phyloP scores from a whole-genome alignment of 1,140 invertebrate species.

The Euwallacea fornicatus region DNA sequence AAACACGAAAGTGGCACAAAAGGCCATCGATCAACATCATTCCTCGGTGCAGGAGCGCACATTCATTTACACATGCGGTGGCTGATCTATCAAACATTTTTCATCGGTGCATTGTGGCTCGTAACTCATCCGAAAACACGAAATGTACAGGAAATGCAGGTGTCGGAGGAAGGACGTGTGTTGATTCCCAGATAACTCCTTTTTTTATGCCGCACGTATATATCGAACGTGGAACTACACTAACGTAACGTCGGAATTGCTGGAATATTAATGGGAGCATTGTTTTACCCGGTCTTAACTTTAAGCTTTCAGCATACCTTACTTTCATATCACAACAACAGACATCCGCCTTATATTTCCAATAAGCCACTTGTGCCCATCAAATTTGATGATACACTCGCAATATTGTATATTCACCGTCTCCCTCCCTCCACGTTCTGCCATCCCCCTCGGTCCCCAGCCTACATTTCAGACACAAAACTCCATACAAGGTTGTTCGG shows the following conservation, averaged over 20 bases:
- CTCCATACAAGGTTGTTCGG: not conserved
- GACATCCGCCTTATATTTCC: too few species aligned
- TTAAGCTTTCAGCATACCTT: too few species aligned
- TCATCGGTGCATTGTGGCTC: slow-evolving; percentile 33
- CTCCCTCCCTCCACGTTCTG: too few species aligned
- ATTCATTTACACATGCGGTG: slow-evolving; percentile 9
- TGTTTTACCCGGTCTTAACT: not conserved
- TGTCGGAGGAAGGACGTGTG: slow-evolving; percentile 31
- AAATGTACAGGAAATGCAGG: slow-evolving; percentile 35
- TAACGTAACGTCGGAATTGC: too few species aligned
- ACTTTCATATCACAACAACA: too few species aligned
- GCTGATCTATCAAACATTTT: slow-evolving; percentile 29
- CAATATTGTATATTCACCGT: too few species aligned
- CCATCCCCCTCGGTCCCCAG: not conserved
- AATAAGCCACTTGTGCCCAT: too few species aligned
- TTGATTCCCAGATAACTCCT: slow-evolving; percentile 32
- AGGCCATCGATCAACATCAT: slow-evolving; percentile 21
- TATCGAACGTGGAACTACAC: not conserved
- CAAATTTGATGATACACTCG: too few species aligned
- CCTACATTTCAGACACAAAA: not conserved
- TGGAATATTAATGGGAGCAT: not conserved
- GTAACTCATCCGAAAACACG: slow-evolving; percentile 37
- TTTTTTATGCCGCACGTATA: slow-evolving; percentile 13
- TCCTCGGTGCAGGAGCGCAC: slow-evolving; percentile 3
- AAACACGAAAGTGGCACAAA: slow-evolving; percentile 15